Base-by-base conservation (phyloP, 2,113 vertebrate species). In the Cyprinodon tularosa region DNA sequence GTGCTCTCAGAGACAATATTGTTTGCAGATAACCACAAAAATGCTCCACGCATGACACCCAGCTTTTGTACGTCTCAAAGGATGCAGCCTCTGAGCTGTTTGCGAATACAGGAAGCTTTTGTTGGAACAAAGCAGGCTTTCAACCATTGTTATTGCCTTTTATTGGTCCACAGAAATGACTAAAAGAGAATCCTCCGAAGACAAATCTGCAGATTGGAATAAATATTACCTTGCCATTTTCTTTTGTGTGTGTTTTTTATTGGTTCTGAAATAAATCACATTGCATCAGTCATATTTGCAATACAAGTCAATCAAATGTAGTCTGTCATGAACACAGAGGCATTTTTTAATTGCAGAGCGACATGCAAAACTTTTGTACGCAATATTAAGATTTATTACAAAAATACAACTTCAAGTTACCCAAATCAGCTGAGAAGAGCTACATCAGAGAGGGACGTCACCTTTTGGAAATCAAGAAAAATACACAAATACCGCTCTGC, bases 221-320 rank as follows among this genome's bases (percentile, higher is more conserved):
- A 42, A 79, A 44, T 68, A 39, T 29, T 3, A 36, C 42, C 13
- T 7, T 8, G 22, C 0, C 38, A 36, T 47, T 2, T 15, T 39
- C 68, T 87, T 29, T 42, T 42, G 22, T n/a, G 6, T 38, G 36
- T 29, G 6, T 38, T 83, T 4, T 90, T 91, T 89, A 93, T 91
- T 93, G 15, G 53, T 72, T 84, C 73, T 67, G 74, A 77, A 44
- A 29, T 69, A 76, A 63, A 64, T 77, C 36, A 86, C 77, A 37
- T 57, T 69, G 81, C 61, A 71, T 39, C 66, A 77, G 15, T 69
- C 66, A 69, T 74, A 72, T 74, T 48, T 63, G 76, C 45, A 40
- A 68, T 69, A 87, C 74, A 20, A 57, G 50, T 57, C 50, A 17
- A 17, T 53, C 29, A 29, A 77, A 81, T 66, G 38, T 14, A 29